Conservation (phyloP, 2,797 vertebrate species). For the Acanthurus tractus region DNA sequence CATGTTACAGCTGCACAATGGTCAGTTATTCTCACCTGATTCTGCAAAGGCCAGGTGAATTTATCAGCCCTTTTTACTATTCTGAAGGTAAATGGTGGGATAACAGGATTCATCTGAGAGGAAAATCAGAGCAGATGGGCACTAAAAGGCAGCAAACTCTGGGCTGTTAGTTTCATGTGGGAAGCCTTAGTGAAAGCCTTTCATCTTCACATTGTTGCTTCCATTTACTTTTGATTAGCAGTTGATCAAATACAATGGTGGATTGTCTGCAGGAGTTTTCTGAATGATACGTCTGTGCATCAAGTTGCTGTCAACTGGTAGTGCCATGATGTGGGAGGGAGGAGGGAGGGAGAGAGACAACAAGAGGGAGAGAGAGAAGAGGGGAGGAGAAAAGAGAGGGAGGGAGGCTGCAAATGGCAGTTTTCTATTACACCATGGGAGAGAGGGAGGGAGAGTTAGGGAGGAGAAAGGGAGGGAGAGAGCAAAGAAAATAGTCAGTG, state of each 20-base stretch:
- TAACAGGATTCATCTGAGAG: constrained; percentile 20
- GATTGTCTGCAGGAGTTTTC: constrained; percentile 66
- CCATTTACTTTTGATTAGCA: constrained; percentile 58
- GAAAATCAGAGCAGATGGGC: constrained; percentile 40
- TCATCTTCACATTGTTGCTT: constrained; percentile 40
- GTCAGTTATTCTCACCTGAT: constrained; percentile 21
- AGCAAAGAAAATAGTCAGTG: constrained; percentile 53
- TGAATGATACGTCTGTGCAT: constrained; percentile 80
- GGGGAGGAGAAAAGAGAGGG: constrained; percentile 25
- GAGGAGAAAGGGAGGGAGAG: constrained; percentile 34
- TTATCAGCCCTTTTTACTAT: not conserved
- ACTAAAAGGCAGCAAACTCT: constrained; percentile 22
- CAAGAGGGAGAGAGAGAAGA: constrained; percentile 37
- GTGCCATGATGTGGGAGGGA: constrained; percentile 74
- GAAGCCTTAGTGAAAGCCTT: constrained; percentile 40
- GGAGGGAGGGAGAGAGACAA: constrained; percentile 47
- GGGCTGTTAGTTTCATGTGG: constrained; percentile 27
- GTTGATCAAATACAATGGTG: constrained; percentile 51
- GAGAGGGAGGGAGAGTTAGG: constrained; percentile 62
- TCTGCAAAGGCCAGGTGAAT: constrained; percentile 16
- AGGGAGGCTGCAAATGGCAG: not conserved
- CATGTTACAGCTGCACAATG: not conserved
- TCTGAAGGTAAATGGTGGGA: constrained; percentile 7
- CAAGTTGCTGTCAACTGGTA: constrained; percentile 82
- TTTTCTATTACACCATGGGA: not conserved